Base-by-base conservation (phyloP, 2,113 vertebrate genomes). In the Chamaea fasciata region DNA sequence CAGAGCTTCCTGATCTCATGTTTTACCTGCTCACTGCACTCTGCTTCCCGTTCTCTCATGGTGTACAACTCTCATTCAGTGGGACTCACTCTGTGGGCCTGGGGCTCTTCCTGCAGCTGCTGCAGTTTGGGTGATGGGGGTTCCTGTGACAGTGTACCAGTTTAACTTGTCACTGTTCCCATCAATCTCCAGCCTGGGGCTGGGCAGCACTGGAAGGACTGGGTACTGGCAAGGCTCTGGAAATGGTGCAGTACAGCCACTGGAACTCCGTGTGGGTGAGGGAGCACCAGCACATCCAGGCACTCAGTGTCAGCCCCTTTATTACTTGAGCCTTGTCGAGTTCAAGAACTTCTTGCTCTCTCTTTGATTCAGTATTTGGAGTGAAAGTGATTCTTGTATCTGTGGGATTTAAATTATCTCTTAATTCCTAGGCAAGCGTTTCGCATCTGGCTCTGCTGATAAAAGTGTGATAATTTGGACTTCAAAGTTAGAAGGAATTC, bases 391-490 rank as follows among this genome's bases (percentile, higher is more conserved):
- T 90, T 93, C 79, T 79, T 85, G 39, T 59, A 62, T 39, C 23
- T n/a, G 11, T 68, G 53, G 65, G 49, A 71, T 93, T 96, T 94
- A 95, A 96, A 91, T 96, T 39, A 23, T 75, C 14, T 84, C 63
- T 92, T 92, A 83, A 93, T 95, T 94, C 94, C 62, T 89, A 99
- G 99, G 99, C 87, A 99, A 99, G 84, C 98, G 99, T 57, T 99
- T 99, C 55, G 99, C 99, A 35, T 99, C 99, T 31, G 99, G 99
- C 67, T 99, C 99, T 35, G 99, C 99, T 81, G 99, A 99, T 98
- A 99, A 99, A 98, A 99, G 99, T 80, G 98, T 99, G 90, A 99
- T 99, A 76, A 99, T 99, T 86, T 99, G 99, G 99, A 99, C 99
- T 15, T 99, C 99, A 85, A 99, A 99, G 96, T 93, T 99, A 69